Evolutionary conservation across 2,113 vertebrate species (phyloP), one percentile per base, ranked within the genome.

Genomic region (Elephas maximus): DNA sequence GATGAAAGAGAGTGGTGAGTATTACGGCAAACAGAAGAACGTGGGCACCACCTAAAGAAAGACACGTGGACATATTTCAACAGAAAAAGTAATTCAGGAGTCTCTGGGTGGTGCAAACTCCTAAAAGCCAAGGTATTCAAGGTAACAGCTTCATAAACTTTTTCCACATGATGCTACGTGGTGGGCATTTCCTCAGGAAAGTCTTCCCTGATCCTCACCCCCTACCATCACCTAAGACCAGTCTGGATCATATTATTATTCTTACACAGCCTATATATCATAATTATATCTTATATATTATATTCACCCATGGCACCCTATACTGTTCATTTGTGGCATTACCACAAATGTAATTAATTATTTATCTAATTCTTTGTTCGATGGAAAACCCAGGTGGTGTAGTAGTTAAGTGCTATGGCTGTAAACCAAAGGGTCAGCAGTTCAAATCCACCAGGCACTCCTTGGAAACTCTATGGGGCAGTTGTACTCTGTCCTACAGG

Each of bases 121-220:
- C 1, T 65, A 65, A 65, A 23, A 65, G 63, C 63, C 69, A 8
- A 14, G 17, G 73, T 26, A 8, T 1, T 57, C 26, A 0, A 6
- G 21, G 1, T 11, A 24, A 62, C 15, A 20, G 37, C 24, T 33
- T 69, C 7, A 24, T 0, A 44, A 41, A 26, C 17, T 24, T 0
- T 18, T 9, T 62, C 18, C 37, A 5, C 10, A 12, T 3, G 21
- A 30, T 2, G 11, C 33, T 63, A 15, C 11, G 17, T 37, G 2
- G 1, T 5, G 23, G 57, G 5, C 0, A 30, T 3, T 5, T 79
- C 26, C 74, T 67, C 18, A 2, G 26, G n/a, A 84, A 94, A 78
- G 60, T 20, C 63, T 83, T 85, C n/a, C 21, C n/a, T 60, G 45
- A 79, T 18, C 73, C 63, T 80, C 53, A 69, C 17, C 37, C n/a